These are phyloP conservation scores for Drosophila testacea DNA, from an alignment of 2,888 invertebrate genomes.

Conservation along the genomic window DNA sequence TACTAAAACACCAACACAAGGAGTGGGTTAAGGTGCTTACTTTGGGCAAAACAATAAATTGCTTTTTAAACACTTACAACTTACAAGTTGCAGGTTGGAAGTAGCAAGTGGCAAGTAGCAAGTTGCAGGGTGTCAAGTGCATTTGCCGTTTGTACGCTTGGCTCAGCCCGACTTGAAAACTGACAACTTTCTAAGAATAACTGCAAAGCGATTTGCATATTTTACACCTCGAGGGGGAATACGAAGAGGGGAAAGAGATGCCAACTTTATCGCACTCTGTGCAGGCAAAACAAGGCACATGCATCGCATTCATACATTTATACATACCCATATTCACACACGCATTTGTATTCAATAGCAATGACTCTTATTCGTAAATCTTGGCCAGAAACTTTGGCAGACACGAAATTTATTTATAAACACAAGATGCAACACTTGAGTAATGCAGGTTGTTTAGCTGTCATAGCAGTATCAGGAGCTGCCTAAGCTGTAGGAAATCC, in stretches of 20 bases:
- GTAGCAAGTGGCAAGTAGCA: constrained; percentile 14
- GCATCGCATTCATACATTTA: constrained; percentile 32
- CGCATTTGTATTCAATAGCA: constrained; percentile 39
- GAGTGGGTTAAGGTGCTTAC: constrained; percentile 28
- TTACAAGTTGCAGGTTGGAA: constrained; percentile 55
- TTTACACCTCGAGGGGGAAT: constrained; percentile 46
- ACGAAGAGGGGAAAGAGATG: constrained; percentile 5
- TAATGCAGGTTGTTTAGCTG: constrained; percentile 56
- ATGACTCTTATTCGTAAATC: constrained; percentile 59
- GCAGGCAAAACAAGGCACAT: constrained; percentile 62
- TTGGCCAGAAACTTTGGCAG: constrained; percentile 72
- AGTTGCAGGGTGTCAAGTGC: constrained; percentile 52
- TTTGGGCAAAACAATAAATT: constrained; percentile 73
- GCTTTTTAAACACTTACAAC: constrained; percentile 78
- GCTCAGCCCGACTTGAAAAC: constrained; percentile 61
- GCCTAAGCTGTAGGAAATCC: constrained; percentile 26
- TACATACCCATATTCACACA: constrained; percentile 20
- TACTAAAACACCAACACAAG: constrained; percentile 1
- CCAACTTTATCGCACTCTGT: constrained; percentile 69
- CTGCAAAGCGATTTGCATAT: constrained; percentile 79
- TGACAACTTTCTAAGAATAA: constrained; percentile 79
- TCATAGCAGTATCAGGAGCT: constrained; percentile 43
- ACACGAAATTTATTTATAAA: constrained; percentile 72
- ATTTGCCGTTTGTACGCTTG: constrained; percentile 52
- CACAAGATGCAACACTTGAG: constrained; percentile 61